phyloP scores from a whole-genome alignment of 2,888 invertebrate species.

The Ectobius pallidus region DNA sequence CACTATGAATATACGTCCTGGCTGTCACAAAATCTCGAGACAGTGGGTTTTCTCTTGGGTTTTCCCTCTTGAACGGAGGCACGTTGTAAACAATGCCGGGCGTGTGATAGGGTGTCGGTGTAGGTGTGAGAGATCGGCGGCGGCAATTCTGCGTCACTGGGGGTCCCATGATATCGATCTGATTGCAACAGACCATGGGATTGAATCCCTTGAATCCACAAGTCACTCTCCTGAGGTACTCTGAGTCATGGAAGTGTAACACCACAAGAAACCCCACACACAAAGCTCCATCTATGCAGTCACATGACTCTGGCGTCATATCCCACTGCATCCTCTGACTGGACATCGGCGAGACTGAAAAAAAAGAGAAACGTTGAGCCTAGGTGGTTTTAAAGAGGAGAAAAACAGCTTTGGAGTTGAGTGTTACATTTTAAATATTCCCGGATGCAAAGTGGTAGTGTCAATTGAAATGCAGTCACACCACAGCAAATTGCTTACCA shows the following conservation, averaged over 20 bases:
- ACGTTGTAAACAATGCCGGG: constrained; percentile 3
- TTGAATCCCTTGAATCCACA: constrained; percentile 38
- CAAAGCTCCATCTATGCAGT: background rate
- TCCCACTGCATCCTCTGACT: background rate
- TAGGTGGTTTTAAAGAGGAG: background rate
- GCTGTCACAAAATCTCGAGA: background rate
- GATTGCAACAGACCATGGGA: constrained; percentile 37
- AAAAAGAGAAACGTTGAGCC: background rate
- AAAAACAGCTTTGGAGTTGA: background rate
- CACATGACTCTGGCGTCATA: background rate
- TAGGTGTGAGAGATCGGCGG: background rate
- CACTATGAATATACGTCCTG: background rate
- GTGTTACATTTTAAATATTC: background rate
- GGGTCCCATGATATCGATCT: too few relatives aligned
- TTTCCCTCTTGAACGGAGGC: background rate
- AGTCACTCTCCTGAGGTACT: background rate
- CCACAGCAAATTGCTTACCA: background rate
- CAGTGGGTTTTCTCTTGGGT: background rate
- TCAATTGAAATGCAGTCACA: background rate
- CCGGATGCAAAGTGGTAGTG: background rate
- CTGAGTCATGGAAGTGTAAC: background rate
- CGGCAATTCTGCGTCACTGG: too few relatives aligned
- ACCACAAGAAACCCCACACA: constrained; percentile 2
- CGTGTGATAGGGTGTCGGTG: background rate
- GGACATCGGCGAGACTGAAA: background rate